A percentile compares a stretch with the other conserved stretches of the same genome.
phyloP scores from a whole-genome alignment of 2,888 invertebrate genomes.

The Drosophila nr. perissopoda region DNA sequence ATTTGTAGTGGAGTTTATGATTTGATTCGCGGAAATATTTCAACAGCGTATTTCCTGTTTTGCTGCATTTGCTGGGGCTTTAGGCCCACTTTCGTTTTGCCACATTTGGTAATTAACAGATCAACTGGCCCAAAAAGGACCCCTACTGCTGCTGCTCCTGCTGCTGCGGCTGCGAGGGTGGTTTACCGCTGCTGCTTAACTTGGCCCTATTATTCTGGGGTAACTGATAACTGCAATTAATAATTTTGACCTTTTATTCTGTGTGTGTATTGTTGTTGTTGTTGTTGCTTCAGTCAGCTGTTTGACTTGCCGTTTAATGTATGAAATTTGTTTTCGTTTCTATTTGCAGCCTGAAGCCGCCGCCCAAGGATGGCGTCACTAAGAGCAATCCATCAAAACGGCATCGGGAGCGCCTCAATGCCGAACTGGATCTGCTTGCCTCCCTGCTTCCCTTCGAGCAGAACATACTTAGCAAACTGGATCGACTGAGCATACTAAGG shows the following conservation, averaged over 20 bases:
- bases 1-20: constrained; percentile 68
- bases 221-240: constrained; percentile 81
- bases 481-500: constrained; percentile 98
- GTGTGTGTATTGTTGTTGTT: neutral
- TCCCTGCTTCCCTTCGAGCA: constrained; percentile 98
- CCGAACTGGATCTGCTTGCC: constrained; percentile 98
- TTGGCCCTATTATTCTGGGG: constrained; percentile 23
- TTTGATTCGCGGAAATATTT: constrained; percentile 72
- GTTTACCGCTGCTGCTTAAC: constrained; percentile 5
- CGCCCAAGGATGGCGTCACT: constrained; percentile 97
- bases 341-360: constrained; percentile 94
- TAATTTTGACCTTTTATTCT: constrained; percentile 71
- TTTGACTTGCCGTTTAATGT: constrained; percentile 50
- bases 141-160: neutral
- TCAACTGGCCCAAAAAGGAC: constrained; percentile 81
- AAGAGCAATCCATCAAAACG: constrained; percentile 99
- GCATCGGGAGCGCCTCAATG: constrained; percentile 98
- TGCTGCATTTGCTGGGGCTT: neutral
- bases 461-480: constrained; percentile 98
- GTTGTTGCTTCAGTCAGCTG: constrained; percentile 54
- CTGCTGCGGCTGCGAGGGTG: constrained; percentile 41
- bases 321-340: constrained; percentile 61
- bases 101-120: constrained; percentile 80
- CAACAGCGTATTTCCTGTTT: constrained; percentile 11
- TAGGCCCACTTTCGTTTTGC: constrained; percentile 15